Base-by-base conservation (phyloP, 2,888 invertebrate species). In the Drosophila putrida region DNA sequence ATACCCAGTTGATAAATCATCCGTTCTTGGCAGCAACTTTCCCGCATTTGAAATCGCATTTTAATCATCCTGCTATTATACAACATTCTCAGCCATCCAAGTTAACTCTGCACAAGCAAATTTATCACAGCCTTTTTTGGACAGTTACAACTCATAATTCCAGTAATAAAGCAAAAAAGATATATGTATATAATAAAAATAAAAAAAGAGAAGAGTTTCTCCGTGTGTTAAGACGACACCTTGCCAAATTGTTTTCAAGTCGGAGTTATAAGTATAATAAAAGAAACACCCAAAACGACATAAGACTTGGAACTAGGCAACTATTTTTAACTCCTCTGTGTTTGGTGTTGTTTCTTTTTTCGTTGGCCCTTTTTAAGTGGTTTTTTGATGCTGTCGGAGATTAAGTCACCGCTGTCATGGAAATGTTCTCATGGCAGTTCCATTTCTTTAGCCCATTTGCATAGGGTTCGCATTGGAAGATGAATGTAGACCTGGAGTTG, bases 371-470 rank as follows among this genome's bases (percentile, higher is more conserved):
- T 54, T 71, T 79, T 60, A 61, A 60, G 67, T 67, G 57, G 39
- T 58, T 54, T 65, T 61, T 15, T 58, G 90, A 80, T 88, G 89
- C 74, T 86, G 89, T 36, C 75, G 55, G 63, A 82, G 85, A 85
- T 85, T 79, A 88, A 76, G 87, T 82, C 87, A 75, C 57, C 59
- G 60, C 54, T 58, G 10, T 10, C 31, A 28, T 10, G 58, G 88
- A 68, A 70, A 78, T 68, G 89, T 83, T 83, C 90, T 89, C 90
- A 89, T 86, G 87, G 47, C 86, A 90, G 84, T 88, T 69, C 88
- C 90, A 89, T 89, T 85, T 86, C 83, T 89, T 76, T 57, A 72
- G 69, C 67, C 68, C 82, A 82, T 82, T 87, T 84, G 80, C 72
- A 74, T 80, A 67, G 54, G 61, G 41, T 43, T 43, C 46, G 53